Evolutionary conservation across 2,113 vertebrate species (phyloP), one percentile per base, ranked within the genome.

Genomic region (Delphinapterus leucas): DNA sequence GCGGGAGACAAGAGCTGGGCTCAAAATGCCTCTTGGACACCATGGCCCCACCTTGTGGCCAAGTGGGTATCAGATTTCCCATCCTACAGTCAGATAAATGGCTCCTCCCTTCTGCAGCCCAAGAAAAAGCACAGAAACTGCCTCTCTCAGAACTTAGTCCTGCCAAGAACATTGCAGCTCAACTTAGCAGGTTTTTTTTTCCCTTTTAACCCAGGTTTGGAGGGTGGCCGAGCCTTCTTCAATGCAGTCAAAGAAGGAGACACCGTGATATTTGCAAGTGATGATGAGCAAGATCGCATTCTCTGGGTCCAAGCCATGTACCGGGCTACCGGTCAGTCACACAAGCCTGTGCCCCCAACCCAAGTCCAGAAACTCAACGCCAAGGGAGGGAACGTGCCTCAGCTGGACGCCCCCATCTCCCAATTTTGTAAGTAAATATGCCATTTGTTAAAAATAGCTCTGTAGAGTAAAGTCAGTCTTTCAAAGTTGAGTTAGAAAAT

Each of bases 251-350:
- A 99, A 97, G 99, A 99, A 98, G 99, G 99, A 14, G 99, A 99
- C 98, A 99, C 99, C 0, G 99, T 99, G 98, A 99, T 99, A 98
- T 99, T 99, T 97, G 99, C 99, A 61, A 99, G 99, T 60, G 99
- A 99, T 2, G 99, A 99, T 15, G 99, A 99, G 93, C 99, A 99
- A 98, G 99, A 99, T 97, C 99, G 99, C 33, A 99, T 99, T 98
- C 98, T 99, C 58, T 99, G 99, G 99, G 99, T 99, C 89, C 99
- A 99, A 98, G 99, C 99, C 90, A 99, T 99, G 99, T 99, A 99
- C 93, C 98, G 99, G 96, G 99, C 99, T 96, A 99, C 99, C 0
- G 99, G 99, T 58, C 99, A 99, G 98, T 99, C 99, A 1, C 99
- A 99, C 99, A 99, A 99, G 98, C 99, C 99, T 13, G 98, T 99